phyloP scores from a whole-genome alignment of 2,113 vertebrate genomes.

The Proterorhinus semilunaris region DNA sequence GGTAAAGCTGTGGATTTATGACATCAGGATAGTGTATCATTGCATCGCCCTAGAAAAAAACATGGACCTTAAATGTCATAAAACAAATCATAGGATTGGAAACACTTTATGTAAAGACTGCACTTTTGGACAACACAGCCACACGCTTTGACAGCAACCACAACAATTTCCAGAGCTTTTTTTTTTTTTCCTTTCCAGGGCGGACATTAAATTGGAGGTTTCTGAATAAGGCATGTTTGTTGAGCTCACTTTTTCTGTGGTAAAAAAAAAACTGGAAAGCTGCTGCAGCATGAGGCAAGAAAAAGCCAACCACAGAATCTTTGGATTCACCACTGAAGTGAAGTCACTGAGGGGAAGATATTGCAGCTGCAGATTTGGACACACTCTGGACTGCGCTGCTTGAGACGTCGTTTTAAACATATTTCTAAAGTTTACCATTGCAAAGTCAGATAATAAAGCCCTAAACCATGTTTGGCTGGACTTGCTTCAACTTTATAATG shows the following conservation, averaged over 20 bases:
- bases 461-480: constrained; percentile 6
- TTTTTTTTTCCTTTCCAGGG: constrained; percentile 25
- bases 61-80: not conserved
- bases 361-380: constrained; percentile 18
- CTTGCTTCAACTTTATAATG: constrained; percentile 19
- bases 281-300: constrained; percentile 47
- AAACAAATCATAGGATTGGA: not conserved
- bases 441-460: constrained; percentile 20
- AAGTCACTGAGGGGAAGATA: constrained; percentile 42
- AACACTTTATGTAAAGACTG: not conserved
- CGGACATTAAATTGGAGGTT: constrained; percentile 20
- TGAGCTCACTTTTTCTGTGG: constrained; percentile 62
- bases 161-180: constrained; percentile 39
- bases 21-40: too few relatives aligned
- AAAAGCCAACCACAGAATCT: constrained; percentile 62
- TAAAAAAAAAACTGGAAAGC: constrained; percentile 45
- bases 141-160: constrained; percentile 10
- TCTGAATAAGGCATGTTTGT: constrained; percentile 30
- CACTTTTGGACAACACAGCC: not conserved
- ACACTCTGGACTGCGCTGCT: constrained; percentile 3
- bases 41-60: too few relatives aligned
- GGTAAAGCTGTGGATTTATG: too few relatives aligned
- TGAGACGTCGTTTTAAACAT: constrained; percentile 12
- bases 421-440: constrained; percentile 20
- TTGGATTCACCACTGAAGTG: constrained; percentile 48